A percentile compares a stretch with the other conserved stretches of the same genome.
phyloP scores from a whole-genome alignment of 2,113 vertebrate genomes.

The Todiramphus chloris region DNA sequence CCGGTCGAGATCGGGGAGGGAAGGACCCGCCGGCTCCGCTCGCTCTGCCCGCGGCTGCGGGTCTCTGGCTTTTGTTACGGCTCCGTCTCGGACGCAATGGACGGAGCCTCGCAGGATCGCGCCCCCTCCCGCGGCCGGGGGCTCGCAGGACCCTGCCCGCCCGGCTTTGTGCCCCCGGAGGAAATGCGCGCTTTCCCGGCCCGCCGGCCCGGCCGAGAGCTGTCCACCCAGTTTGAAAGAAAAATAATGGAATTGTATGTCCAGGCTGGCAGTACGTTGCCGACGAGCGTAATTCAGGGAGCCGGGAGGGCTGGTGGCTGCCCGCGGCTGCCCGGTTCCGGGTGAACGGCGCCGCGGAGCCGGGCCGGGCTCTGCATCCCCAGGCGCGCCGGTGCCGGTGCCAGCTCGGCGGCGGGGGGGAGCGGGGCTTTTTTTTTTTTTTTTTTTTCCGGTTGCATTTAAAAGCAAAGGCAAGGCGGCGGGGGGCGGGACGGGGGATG shows the following conservation, averaged over 20 bases:
- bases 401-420: neutral
- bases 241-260: neutral
- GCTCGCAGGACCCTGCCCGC: neutral
- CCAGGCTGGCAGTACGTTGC: neutral
- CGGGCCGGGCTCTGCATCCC: slow-evolving; percentile 1
- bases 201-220: neutral
- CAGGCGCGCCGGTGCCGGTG: slow-evolving; percentile 13
- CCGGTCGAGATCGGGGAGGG: neutral
- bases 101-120: slow-evolving; percentile 12
- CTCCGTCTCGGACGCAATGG: slow-evolving; percentile 23
- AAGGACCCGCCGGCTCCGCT: neutral
- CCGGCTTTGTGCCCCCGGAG: slow-evolving; percentile 44
- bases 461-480: no score
- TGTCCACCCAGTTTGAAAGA: neutral
- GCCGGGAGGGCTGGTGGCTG: neutral
- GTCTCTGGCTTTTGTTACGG: slow-evolving; percentile 61
- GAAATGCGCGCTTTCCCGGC: neutral
- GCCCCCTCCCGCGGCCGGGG: slow-evolving; percentile 41
- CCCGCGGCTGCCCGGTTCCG: neutral
- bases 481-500: neutral
- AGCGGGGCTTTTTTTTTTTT: neutral
- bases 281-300: neutral
- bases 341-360: neutral
- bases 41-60: neutral
- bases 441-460: no score